Evolutionary conservation across 2,797 vertebrate genomes (phyloP).

Genomic region (Pogonophryne albipinna): DNA sequence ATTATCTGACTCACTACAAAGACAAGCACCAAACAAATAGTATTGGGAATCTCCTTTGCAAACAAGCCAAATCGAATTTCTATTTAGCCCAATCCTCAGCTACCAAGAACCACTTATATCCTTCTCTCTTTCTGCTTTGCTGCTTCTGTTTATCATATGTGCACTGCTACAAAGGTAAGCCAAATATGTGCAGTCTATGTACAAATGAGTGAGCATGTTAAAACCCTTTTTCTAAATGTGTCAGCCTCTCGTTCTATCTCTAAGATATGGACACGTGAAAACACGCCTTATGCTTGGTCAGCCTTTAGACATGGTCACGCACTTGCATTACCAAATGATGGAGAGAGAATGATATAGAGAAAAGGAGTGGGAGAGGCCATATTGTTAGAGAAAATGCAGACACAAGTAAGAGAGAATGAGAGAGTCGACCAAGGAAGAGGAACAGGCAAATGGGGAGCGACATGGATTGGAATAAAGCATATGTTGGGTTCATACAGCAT

Average conservation of each 20-base stretch:
- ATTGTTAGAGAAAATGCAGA: slow-evolving; percentile 40
- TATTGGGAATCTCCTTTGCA: slow-evolving; percentile 81
- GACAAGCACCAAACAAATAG: slow-evolving; percentile 52
- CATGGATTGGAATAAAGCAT: slow-evolving; percentile 93
- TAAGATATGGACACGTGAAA: slow-evolving; percentile 76
- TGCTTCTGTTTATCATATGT: slow-evolving; percentile 24
- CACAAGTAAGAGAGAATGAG: slow-evolving; percentile 37
- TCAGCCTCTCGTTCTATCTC: slow-evolving; percentile 3
- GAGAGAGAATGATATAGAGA: slow-evolving; percentile 44
- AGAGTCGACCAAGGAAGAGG: slow-evolving; percentile 47
- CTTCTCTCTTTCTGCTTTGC: slow-evolving; percentile 16
- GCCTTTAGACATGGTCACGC: slow-evolving; percentile 76
- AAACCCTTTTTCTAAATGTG: slow-evolving; percentile 18
- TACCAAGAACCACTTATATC: slow-evolving; percentile 74
- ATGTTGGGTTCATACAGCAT: slow-evolving; percentile 85
- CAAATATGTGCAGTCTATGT: slow-evolving; percentile 87
- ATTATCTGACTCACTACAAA: slow-evolving; percentile 53
- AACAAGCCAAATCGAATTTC: slow-evolving; percentile 87
- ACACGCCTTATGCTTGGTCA: slow-evolving; percentile 79
- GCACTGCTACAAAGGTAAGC: slow-evolving; percentile 7
- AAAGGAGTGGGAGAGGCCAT: slow-evolving; percentile 28
- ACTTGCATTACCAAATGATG: slow-evolving; percentile 79
- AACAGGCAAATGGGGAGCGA: slow-evolving; percentile 93
- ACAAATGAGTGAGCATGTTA: slow-evolving; percentile 83
- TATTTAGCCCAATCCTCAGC: slow-evolving; percentile 86